Conservation (phyloP, 2,113 vertebrate genomes). For the Neotragus pygmaeus region DNA sequence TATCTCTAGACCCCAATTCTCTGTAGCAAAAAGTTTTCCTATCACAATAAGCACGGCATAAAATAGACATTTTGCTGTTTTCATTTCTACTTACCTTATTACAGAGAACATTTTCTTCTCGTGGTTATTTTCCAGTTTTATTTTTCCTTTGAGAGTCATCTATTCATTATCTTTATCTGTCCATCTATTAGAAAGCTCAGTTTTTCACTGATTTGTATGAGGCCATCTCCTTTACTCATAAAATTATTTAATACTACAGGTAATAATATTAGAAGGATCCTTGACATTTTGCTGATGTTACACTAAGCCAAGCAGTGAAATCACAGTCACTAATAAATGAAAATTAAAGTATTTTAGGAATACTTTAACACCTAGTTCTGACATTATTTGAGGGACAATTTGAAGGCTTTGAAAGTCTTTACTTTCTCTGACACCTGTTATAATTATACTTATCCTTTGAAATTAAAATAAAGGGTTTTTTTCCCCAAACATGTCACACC, state of each 20-base stretch:
- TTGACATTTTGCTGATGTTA: slow-evolving; percentile 40
- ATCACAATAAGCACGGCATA: neutral
- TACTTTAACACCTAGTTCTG: neutral
- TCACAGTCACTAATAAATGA: neutral
- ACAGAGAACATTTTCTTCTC: neutral
- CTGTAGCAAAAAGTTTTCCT: neutral
- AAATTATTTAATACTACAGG: slow-evolving; percentile 3
- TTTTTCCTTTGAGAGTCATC: neutral
- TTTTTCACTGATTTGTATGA: neutral
- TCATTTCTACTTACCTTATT: neutral
- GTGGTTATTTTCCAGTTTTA: neutral
- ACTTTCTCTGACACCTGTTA: slow-evolving; percentile 21
- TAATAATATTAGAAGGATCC: neutral
- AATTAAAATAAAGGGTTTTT: slow-evolving; percentile 20
- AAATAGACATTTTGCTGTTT: neutral
- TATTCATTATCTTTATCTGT: slow-evolving; percentile 41
- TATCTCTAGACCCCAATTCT: neutral
- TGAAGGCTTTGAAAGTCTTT: neutral
- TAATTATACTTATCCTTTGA: slow-evolving; percentile 26
- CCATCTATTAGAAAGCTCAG: neutral
- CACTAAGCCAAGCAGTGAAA: neutral
- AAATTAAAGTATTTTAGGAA: slow-evolving; percentile 42
- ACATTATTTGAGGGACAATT: neutral
- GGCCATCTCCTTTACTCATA: neutral
- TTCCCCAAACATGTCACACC: neutral